Conservation (phyloP, 2,797 vertebrate genomes). For the Pseudopleuronectes americanus region DNA sequence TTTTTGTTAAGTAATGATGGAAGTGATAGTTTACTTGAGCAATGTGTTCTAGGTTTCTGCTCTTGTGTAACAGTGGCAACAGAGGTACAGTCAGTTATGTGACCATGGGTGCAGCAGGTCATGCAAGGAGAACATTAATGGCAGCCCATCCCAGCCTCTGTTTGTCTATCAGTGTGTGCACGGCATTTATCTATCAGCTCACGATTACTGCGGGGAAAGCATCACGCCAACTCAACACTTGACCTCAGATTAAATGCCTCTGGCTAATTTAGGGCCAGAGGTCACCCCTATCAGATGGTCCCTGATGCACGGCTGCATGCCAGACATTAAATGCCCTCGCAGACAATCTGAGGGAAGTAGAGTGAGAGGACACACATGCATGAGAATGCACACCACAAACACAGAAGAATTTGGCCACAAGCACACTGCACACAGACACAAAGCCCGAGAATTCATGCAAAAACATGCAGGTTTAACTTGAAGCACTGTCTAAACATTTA, state of each 20-base stretch:
- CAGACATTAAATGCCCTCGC: conserved; percentile 60
- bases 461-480: conserved; percentile 29
- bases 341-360: conserved; percentile 55
- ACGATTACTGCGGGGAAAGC: conserved; percentile 50
- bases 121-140: conserved; percentile 39
- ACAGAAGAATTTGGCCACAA: conserved; percentile 25
- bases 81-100: conserved; percentile 21
- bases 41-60: neutral
- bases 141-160: conserved; percentile 30
- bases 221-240: conserved; percentile 63
- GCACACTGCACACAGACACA: conserved; percentile 33
- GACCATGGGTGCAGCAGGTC: conserved; percentile 31
- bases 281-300: conserved; percentile 58
- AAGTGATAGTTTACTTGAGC: neutral
- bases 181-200: conserved; percentile 62
- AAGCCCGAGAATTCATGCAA: conserved; percentile 37
- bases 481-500: conserved; percentile 14
- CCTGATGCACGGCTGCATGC: conserved; percentile 52
- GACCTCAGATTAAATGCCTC: conserved; percentile 65
- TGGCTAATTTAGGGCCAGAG: conserved; percentile 46
- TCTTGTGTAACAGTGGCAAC: conserved; percentile 10
- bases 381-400: conserved; percentile 24
- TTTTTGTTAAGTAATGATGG: neutral
- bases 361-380: conserved; percentile 53
- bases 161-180: conserved; percentile 37